Percentiles rank a stretch among this genome's conserved stretches.
Evolutionary conservation across 2,113 vertebrate genomes (phyloP).

Genomic region (Lutjanus erythropterus): DNA sequence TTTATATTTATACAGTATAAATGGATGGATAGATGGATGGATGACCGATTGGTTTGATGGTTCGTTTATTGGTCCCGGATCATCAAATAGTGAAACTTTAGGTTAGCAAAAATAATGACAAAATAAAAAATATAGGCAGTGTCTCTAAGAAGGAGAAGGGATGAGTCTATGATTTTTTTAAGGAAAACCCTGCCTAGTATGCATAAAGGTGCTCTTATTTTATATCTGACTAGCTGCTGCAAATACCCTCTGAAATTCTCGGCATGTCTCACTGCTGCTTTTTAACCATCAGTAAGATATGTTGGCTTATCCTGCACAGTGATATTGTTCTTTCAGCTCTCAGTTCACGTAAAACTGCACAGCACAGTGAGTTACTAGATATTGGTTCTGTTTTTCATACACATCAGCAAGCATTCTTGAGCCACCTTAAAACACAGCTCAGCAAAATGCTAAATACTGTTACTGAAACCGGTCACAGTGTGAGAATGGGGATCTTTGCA

Average conservation of each 20-base stretch:
- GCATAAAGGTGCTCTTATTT: neutral
- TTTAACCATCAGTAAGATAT: neutral
- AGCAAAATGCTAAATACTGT: constrained; percentile 22
- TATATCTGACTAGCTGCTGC: neutral
- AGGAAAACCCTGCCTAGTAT: too few relatives aligned
- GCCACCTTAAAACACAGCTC: constrained; percentile 12
- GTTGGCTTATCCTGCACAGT: neutral
- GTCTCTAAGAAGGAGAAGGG: too few relatives aligned
- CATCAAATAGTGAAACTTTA: too few relatives aligned
- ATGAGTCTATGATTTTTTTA: too few relatives aligned
- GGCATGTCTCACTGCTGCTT: neutral
- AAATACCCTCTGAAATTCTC: neutral
- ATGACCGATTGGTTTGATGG: too few relatives aligned
- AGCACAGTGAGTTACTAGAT: neutral
- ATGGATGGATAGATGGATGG: too few relatives aligned
- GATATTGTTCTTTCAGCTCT: neutral
- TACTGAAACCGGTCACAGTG: neutral
- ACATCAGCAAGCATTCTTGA: constrained; percentile 4
- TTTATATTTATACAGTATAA: too few relatives aligned
- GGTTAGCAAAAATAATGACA: too few relatives aligned
- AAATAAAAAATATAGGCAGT: too few relatives aligned
- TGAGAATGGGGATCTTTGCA: neutral
- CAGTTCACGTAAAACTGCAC: neutral
- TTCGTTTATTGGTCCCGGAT: too few relatives aligned
- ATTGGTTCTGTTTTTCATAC: constrained; percentile 1